Conservation (phyloP, 2,888 invertebrate species). For the Pammene aurita region DNA sequence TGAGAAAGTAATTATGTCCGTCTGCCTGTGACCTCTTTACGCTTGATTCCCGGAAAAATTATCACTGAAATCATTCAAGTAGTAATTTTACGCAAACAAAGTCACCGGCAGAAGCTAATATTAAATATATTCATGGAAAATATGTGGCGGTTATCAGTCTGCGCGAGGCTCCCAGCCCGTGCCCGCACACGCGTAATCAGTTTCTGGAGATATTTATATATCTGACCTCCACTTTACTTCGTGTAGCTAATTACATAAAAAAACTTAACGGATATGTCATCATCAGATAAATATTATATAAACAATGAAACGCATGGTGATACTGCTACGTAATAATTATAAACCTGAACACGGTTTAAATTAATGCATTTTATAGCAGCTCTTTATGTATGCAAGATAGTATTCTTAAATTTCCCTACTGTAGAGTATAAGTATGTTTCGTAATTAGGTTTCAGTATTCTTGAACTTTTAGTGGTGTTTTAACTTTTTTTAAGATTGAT, state of each 20-base stretch:
- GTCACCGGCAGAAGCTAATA: background rate
- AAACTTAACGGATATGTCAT: constrained; percentile 10
- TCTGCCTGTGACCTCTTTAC: too few relatives aligned
- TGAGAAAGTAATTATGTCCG: too few relatives aligned
- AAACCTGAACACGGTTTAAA: background rate
- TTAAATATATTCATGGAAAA: constrained; percentile 4
- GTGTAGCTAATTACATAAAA: constrained; percentile 13
- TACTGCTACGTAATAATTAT: background rate
- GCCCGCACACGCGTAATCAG: constrained; percentile 21
- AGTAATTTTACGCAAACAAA: too few relatives aligned
- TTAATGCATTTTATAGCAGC: background rate
- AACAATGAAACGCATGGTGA: background rate
- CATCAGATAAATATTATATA: constrained; percentile 7
- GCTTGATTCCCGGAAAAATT: too few relatives aligned
- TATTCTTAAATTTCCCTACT: too few relatives aligned
- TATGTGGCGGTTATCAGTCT: constrained; percentile 20
- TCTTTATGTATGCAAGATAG: too few relatives aligned
- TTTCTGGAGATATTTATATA: constrained; percentile 34
- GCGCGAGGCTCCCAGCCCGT: constrained; percentile 1
- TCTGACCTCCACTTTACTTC: constrained; percentile 33
- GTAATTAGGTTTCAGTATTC: too few relatives aligned
- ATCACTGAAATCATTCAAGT: too few relatives aligned
- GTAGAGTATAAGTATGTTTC: too few relatives aligned
- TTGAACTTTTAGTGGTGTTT: too few relatives aligned
- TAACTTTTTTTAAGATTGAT: too few relatives aligned